Percentiles rank a stretch among this genome's conserved stretches.
These are phyloP conservation scores for Sorex araneus DNA, from an alignment of 2,113 vertebrate genomes.

Conservation along the genomic window DNA sequence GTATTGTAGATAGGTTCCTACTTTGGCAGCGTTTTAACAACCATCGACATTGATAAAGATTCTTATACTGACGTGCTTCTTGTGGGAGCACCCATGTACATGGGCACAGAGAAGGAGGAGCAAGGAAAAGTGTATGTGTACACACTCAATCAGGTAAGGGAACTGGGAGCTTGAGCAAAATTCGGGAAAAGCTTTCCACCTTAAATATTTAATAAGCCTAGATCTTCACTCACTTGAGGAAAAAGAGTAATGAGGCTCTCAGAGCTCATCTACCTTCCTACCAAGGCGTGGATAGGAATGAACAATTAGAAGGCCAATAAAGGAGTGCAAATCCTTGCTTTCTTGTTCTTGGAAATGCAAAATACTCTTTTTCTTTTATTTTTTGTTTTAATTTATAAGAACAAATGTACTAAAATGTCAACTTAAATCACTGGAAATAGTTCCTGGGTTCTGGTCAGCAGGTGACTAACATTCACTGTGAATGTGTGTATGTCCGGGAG, in stretches of 20 bases:
- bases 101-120: slow-evolving; percentile 96
- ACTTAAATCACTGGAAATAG: neutral
- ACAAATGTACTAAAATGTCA: neutral
- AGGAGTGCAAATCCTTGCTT: neutral
- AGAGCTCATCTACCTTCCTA: neutral
- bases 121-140: slow-evolving; percentile 98
- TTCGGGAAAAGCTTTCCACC: too few species aligned
- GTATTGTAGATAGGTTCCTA: slow-evolving; percentile 95
- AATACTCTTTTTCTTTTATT: neutral
- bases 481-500: too few species aligned
- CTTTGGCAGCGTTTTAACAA: slow-evolving; percentile 96
- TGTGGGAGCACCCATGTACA: slow-evolving; percentile 96
- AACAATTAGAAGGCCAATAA: neutral
- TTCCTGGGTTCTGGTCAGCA: neutral
- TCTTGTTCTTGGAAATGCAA: slow-evolving; percentile 17
- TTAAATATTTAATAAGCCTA: neutral
- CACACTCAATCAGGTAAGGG: slow-evolving; percentile 91
- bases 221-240: neutral
- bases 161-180: accelerated
- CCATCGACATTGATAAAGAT: slow-evolving; percentile 93
- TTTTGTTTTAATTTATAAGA: neutral
- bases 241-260: neutral
- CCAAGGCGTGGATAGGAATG: neutral
- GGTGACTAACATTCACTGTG: neutral
- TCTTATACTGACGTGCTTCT: slow-evolving; percentile 94